Evolutionary conservation across 2,113 vertebrate species (phyloP).

Genomic region (Bagarius yarrelli): DNA sequence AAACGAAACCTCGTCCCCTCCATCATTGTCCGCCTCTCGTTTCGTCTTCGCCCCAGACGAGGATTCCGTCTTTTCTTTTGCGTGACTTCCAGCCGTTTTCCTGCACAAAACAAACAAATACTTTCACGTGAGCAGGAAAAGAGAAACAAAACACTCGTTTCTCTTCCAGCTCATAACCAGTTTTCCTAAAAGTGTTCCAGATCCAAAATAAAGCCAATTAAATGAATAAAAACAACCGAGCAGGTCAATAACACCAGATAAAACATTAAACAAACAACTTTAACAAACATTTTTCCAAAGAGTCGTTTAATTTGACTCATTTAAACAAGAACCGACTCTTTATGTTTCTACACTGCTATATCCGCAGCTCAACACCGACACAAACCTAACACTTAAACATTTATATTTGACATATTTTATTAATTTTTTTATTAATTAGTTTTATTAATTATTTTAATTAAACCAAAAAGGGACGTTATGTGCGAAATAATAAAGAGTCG

Average conservation of each 20-base stretch:
- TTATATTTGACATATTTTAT: background rate
- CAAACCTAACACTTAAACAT: background rate
- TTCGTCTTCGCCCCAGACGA: conserved; percentile 63
- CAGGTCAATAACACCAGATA: background rate
- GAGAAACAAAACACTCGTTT: no score
- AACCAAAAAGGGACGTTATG: no score
- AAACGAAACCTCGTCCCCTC: conserved; percentile 71
- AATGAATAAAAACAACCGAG: background rate
- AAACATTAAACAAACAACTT: background rate
- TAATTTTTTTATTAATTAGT: background rate
- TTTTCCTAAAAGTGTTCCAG: background rate
- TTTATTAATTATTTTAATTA: no score
- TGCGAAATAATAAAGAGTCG: background rate
- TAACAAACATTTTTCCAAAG: background rate
- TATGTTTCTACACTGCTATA: background rate
- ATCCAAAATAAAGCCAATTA: background rate
- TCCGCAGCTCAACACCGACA: background rate
- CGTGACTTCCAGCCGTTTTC: conserved; percentile 64
- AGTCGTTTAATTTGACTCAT: background rate
- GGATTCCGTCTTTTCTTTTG: conserved; percentile 56
- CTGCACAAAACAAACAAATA: conserved; percentile 57
- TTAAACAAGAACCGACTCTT: background rate
- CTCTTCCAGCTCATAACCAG: background rate
- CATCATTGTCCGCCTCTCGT: conserved; percentile 72
- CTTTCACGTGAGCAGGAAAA: background rate